Base-by-base conservation (phyloP, 1,140 invertebrate genomes). In the Eumeta japonica region DNA sequence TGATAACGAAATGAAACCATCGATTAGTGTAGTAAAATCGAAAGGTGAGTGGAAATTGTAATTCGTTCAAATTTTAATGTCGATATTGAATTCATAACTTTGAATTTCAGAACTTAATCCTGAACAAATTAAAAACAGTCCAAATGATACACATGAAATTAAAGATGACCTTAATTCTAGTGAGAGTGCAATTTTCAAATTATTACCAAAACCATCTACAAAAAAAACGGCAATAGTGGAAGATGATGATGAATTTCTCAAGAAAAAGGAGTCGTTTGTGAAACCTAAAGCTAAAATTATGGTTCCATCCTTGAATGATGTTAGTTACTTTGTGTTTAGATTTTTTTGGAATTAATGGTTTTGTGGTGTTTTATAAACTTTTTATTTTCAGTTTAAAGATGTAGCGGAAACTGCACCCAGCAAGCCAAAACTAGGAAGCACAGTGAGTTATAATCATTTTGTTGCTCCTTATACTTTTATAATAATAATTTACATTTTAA, bases 181-280 rank as follows among this genome's bases (percentile, higher is more conserved):
- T n/a, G n/a, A n/a, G 20, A 24, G 20, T 24, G n/a, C 5, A 7
- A 24, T 76, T 19, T 76, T 76, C 45, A 66, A 51, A 39, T 37
- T 54, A 17, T 45, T 73, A 19, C 70, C 66, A 32, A 49, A 55
- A 19, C 62, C 74, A 34, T 45, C 50, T 11, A 50, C 39, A n/a
- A 46, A 56, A 34, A 62, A 50, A 38, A 35, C 49, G 18, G 18
- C 41, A 1, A 51, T 78, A 10, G 58, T 68, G 38, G 79, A 81
- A 44, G 71, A 70, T 28, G 79, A 81, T 47, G 80, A 81, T 58
- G 80, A 81, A 50, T 81, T 81, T 48, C 40, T 81, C n/a, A 73
- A 76, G 37, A 81, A 81, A 52, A 81, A 79, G 47, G 75, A 70
- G 38, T 45, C 44, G 3, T 49, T 55, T n/a, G 41, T 56, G 3